Evolutionary conservation across 2,888 invertebrate genomes (phyloP).

Genomic region (Operophtera brumata): DNA sequence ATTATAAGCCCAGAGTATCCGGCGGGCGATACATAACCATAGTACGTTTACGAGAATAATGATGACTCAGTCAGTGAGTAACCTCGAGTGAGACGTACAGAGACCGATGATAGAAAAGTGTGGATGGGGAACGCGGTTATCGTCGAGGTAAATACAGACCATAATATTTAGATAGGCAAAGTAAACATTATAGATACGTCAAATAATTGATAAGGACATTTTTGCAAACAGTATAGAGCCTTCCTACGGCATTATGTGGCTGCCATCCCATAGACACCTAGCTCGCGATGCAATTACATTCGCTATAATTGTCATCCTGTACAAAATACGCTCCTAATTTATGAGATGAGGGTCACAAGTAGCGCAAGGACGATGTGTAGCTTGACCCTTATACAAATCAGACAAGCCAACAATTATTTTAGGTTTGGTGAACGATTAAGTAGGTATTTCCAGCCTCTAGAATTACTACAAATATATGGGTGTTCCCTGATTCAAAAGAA

Average conservation of each 20-base stretch:
- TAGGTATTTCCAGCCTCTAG: too few relatives aligned
- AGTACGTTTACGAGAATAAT: slow-evolving; percentile 45
- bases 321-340: too few relatives aligned
- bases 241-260: background rate
- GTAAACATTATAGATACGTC: slow-evolving; percentile 28
- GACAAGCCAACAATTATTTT: too few relatives aligned
- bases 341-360: too few relatives aligned
- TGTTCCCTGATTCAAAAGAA: too few relatives aligned
- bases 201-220: background rate
- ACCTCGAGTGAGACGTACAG: slow-evolving; percentile 41
- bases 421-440: too few relatives aligned
- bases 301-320: too few relatives aligned
- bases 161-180: slow-evolving; percentile 36
- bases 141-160: slow-evolving; percentile 33
- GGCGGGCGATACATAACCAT: slow-evolving; percentile 51
- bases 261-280: too few relatives aligned
- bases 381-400: too few relatives aligned
- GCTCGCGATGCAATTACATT: too few relatives aligned
- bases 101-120: slow-evolving; percentile 27
- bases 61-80: slow-evolving; percentile 58
- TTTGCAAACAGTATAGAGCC: background rate
- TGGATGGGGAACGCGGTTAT: slow-evolving; percentile 18
- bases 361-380: too few relatives aligned
- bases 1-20: slow-evolving; percentile 45
- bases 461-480: too few relatives aligned